Evolutionary conservation across 2,888 invertebrate species (phyloP), one percentile per base, ranked within the genome.

Genomic region (Eueremaeus valkanovi): DNA sequence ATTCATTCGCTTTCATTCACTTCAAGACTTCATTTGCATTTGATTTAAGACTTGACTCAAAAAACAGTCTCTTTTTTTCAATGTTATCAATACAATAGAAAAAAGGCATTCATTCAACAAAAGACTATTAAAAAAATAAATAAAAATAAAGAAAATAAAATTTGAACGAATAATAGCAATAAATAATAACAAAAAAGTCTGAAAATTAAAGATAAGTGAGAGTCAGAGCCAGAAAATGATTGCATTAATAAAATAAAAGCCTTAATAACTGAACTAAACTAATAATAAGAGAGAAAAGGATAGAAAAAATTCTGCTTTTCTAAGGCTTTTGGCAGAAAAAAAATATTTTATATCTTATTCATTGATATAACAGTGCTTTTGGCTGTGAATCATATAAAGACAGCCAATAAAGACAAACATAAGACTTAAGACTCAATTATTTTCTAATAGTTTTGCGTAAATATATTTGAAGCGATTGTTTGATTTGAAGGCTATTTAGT

Each of bases 131-230:
- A 51, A 18, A 13, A 45, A 51, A 51, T n/a, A 51, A n/a, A 51
- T 18, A 45, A 18, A 45, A 18, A 8, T 45, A 3, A 8, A 45
- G 16, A 51, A 51, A 51, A n/a, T 2, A 2, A 45, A 45, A 45
- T 18, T 18, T 16, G 18, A 45, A 45, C 45, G 18, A 16, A 45
- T 45, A 45, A 45, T 45, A 45, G 18, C 21, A 61, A 61, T 61
- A 61, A 61, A 16, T 16, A 61, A 8, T 8, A 21, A 61, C 13
- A 61, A 61, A 61, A 61, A 61, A 11, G 31, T 61, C 61, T 61
- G 61, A 61, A 61, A 61, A 29, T 31, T 29, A 61, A n/a, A 29
- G 61, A 61, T 61, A 61, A 61, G 5, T 61, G 31, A 29, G 16
- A 31, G 61, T n/a, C n/a, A n/a, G n/a, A n/a, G 55, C n/a, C 11